phyloP scores from a whole-genome alignment of 2,113 vertebrate species.

The Carollia perspicillata region DNA sequence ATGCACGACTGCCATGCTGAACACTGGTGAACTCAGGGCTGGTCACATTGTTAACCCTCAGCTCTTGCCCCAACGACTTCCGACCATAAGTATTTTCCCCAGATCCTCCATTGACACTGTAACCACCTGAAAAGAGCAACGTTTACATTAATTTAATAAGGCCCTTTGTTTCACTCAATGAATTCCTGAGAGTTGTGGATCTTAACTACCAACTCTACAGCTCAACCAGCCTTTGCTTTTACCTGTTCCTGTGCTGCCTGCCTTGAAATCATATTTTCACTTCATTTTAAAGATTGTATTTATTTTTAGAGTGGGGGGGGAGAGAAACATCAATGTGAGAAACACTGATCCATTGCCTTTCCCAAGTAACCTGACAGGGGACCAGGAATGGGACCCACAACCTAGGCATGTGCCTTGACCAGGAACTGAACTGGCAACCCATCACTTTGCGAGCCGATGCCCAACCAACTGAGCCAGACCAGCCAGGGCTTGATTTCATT shows the following conservation, averaged over 20 bases:
- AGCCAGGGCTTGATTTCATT: background rate
- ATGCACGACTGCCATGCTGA: conserved; percentile 99
- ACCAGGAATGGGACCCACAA: too few species aligned
- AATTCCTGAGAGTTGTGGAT: background rate
- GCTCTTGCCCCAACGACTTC: conserved; percentile 99
- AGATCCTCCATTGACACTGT: conserved; percentile 95
- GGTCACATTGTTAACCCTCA: conserved; percentile 99
- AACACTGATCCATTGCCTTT: too few species aligned
- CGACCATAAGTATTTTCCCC: conserved; percentile 99
- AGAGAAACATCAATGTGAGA: too few species aligned
- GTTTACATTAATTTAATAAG: background rate
- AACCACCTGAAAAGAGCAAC: conserved; percentile 86
- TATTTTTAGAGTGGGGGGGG: too few species aligned
- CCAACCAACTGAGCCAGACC: too few species aligned
- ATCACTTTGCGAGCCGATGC: too few species aligned
- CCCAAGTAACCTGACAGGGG: too few species aligned
- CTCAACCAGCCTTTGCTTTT: background rate
- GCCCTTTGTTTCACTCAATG: background rate
- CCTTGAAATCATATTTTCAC: background rate
- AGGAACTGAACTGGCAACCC: too few species aligned
- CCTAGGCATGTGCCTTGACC: too few species aligned
- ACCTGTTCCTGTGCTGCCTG: background rate
- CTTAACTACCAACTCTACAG: background rate
- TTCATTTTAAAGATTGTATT: background rate
- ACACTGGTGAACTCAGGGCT: conserved; percentile 93